Evolutionary conservation across 2,113 vertebrate species (phyloP).

Genomic region (Notothenia rossii): DNA sequence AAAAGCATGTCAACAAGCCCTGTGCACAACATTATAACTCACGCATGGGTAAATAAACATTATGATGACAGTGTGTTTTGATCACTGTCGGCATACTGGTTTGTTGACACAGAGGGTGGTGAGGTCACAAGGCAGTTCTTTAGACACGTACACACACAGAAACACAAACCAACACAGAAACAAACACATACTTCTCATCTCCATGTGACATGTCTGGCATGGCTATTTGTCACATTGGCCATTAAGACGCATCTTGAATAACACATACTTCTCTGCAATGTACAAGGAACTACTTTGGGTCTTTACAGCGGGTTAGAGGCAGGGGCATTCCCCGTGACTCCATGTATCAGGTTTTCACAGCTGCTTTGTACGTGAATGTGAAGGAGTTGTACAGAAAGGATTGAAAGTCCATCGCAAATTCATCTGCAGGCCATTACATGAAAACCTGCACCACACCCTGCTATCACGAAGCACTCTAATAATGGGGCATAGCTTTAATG

Average conservation of each 20-base stretch:
- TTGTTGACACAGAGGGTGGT: background rate
- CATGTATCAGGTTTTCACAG: background rate
- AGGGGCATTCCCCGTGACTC: background rate
- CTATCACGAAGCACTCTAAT: background rate
- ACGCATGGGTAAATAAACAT: background rate
- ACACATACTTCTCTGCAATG: constrained; percentile 27
- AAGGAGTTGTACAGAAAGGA: background rate
- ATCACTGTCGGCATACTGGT: constrained; percentile 16
- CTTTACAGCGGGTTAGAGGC: background rate
- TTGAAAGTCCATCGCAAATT: background rate
- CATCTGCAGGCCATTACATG: constrained; percentile 35
- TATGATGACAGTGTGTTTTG: background rate
- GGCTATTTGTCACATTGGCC: constrained; percentile 35
- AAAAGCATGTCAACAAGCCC: background rate
- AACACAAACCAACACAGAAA: background rate
- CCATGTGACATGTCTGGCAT: constrained; percentile 58
- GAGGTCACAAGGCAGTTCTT: constrained; percentile 27
- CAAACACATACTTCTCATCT: constrained; percentile 21
- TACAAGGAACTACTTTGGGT: background rate
- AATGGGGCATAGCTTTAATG: background rate
- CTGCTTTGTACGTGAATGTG: background rate
- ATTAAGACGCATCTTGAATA: constrained; percentile 39
- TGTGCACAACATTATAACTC: background rate
- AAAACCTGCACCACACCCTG: constrained; percentile 33
- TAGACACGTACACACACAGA: background rate